These are phyloP conservation scores for Silurus aristotelis DNA, from an alignment of 2,797 vertebrate species.

Conservation along the genomic window DNA sequence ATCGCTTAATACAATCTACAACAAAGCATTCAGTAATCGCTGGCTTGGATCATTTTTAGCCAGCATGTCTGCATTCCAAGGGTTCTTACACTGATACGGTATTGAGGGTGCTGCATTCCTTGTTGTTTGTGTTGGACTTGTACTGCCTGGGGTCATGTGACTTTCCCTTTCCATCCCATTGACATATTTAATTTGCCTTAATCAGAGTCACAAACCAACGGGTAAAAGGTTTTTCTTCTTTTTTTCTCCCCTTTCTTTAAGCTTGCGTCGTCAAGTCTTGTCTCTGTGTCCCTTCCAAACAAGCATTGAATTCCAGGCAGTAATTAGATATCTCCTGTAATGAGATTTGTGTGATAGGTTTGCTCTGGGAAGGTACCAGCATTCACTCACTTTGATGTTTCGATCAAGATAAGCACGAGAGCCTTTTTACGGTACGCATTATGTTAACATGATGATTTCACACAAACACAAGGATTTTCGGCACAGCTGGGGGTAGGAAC, in stretches of 20 bases:
- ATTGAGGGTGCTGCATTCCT: slow-evolving; percentile 40
- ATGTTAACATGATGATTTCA: slow-evolving; percentile 72
- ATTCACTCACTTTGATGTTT: slow-evolving; percentile 69
- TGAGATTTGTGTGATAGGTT: slow-evolving; percentile 68
- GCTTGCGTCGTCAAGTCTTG: slow-evolving; percentile 38
- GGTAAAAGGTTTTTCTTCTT: slow-evolving; percentile 23
- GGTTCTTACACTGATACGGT: slow-evolving; percentile 28
- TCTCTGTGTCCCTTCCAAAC: slow-evolving; percentile 66
- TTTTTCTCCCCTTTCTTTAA: slow-evolving; percentile 14
- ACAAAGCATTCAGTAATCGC: slow-evolving; percentile 17
- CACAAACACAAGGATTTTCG: slow-evolving; percentile 69
- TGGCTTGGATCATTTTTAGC: slow-evolving; percentile 27
- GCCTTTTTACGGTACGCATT: slow-evolving; percentile 66
- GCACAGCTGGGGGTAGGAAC: slow-evolving; percentile 69
- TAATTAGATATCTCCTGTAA: slow-evolving; percentile 70
- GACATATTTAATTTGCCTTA: slow-evolving; percentile 49
- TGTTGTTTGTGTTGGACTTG: slow-evolving; percentile 37
- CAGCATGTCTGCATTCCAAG: slow-evolving; percentile 26
- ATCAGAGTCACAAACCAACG: slow-evolving; percentile 42
- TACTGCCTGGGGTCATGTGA: slow-evolving; percentile 42
- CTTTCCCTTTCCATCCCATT: slow-evolving; percentile 31
- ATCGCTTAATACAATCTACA: slow-evolving; percentile 40
- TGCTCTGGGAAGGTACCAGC: slow-evolving; percentile 63
- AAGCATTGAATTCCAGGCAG: slow-evolving; percentile 58
- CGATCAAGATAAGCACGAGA: slow-evolving; percentile 68